Base-by-base conservation (phyloP, 2,797 vertebrate genomes). In the Vipera latastei region DNA sequence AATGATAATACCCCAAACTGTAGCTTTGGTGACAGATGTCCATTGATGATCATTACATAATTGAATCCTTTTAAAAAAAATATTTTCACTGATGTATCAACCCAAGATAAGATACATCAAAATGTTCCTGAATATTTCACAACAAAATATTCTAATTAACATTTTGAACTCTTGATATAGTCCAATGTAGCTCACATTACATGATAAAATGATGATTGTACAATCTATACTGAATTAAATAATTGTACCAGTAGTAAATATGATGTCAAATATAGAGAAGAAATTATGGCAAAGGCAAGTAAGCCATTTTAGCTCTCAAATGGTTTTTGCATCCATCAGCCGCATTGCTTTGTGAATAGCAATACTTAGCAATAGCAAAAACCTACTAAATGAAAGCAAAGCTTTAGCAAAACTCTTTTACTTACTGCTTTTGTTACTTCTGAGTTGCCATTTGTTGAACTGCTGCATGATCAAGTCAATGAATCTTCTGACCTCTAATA, bases 361-460 rank as follows among this genome's bases (percentile, higher is more conserved):
- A 56, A 28, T 61, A 59, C 59, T 63, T 69, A 51, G 73, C 2
- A 26, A 12, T 8, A 4, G 48, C 12, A 20, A 51, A 55, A 28
- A 69, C 88, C 88, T 92, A 48, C 3, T 91, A 91, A 94, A 6
- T 1, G 4, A 63, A 89, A 94, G 16, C 7, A 65, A 89, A 93
- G 88, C 73, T 65, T 6, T 92, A 89, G 63, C 78, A 92, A 53
- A n/a, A 9, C 5, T n/a, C 8, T 86, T 59, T 32, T 85, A 61
- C 20, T 38, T 78, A 61, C 16, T 88, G 87, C 26, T 73, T 56
- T 93, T 93, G 8, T 55, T 11, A 1, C 91, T 93, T 95, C 32
- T 61, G 73, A 85, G 11, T 90, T 92, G 85, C 7, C 85, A 91
- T 95, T n/a, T 53, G 13, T 28, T 20, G 59, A 92, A 91, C 38